Percentiles rank a stretch among this genome's conserved stretches.
phyloP scores from a whole-genome alignment of 2,113 vertebrate genomes.

The mouse (Mus musculus) region DNA sequence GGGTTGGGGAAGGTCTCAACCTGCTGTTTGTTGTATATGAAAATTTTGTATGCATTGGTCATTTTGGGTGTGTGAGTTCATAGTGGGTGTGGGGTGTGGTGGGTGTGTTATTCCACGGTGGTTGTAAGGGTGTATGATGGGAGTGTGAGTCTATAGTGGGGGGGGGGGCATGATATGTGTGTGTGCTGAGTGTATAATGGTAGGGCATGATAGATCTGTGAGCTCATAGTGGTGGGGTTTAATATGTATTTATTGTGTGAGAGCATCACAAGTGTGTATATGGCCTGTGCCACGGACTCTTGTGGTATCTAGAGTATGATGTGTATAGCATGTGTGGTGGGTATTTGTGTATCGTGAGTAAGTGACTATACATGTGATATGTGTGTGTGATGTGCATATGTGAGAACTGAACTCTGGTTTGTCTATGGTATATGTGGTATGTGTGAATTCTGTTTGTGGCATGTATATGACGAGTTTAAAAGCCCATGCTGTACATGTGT shows the following conservation, averaged over 20 bases:
- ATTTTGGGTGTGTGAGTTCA: background rate
- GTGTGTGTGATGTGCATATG: background rate
- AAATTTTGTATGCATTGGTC: background rate
- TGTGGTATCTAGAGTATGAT: background rate
- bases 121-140: background rate
- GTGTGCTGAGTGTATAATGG: background rate
- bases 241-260: too few relatives aligned
- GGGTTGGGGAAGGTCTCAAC: background rate
- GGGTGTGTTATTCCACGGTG: background rate
- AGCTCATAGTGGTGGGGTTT: too few relatives aligned
- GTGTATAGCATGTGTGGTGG: background rate
- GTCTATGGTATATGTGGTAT: too few relatives aligned
- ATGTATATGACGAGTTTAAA: background rate
- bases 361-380: background rate
- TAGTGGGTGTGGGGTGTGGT: background rate
- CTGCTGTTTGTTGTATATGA: background rate
- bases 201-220: too few relatives aligned
- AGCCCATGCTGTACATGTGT: background rate
- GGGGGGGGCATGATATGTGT: rapidly evolving
- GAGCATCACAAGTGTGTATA: background rate
- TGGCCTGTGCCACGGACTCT: background rate
- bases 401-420: background rate
- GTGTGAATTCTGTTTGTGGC: too few relatives aligned
- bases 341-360: background rate
- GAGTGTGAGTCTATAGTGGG: background rate